Evolutionary conservation across 92 coral and sea anemone genomes (phyloP).

Genomic region (Porites divaricata): DNA sequence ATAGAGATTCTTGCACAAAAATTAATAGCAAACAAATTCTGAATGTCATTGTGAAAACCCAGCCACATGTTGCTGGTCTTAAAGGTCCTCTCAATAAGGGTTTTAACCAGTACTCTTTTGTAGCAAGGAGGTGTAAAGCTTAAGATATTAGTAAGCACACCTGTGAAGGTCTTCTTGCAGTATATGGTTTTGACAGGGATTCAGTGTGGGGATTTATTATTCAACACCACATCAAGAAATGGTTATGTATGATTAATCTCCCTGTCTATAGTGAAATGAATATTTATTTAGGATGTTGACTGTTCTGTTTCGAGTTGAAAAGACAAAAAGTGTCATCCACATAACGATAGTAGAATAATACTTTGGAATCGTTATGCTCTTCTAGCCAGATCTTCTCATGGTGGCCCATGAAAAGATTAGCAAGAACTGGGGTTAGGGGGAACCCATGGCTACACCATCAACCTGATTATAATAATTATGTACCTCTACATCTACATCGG

Average conservation of each 20-base stretch:
- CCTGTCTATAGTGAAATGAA: slow-evolving; percentile 17
- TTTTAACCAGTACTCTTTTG: too few species aligned
- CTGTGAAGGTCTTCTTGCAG: too few species aligned
- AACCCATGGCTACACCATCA: not conserved
- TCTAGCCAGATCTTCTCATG: slow-evolving; percentile 34
- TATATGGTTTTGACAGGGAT: too few species aligned
- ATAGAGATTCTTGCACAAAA: too few species aligned
- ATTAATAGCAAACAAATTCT: too few species aligned
- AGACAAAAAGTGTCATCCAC: slow-evolving; percentile 34
- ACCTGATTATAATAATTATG: not conserved
- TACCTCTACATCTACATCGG: too few species aligned
- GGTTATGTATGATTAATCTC: not conserved
- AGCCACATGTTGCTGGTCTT: too few species aligned
- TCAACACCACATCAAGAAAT: not conserved
- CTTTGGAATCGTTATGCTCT: not conserved
- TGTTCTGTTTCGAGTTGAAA: slow-evolving; percentile 9
- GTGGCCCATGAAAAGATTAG: slow-evolving; percentile 18
- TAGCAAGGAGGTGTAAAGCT: too few species aligned
- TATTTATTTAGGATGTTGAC: slow-evolving; percentile 3
- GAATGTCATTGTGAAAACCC: too few species aligned
- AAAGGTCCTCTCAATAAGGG: too few species aligned
- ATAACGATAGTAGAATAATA: slow-evolving; percentile 15
- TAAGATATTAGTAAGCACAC: too few species aligned
- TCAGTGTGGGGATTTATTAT: too few species aligned
- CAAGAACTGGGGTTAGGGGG: not conserved